Conservation (phyloP, 30 jellyfish, hydroid and myxozoan genomes). For the Cassiopea andromeda region DNA sequence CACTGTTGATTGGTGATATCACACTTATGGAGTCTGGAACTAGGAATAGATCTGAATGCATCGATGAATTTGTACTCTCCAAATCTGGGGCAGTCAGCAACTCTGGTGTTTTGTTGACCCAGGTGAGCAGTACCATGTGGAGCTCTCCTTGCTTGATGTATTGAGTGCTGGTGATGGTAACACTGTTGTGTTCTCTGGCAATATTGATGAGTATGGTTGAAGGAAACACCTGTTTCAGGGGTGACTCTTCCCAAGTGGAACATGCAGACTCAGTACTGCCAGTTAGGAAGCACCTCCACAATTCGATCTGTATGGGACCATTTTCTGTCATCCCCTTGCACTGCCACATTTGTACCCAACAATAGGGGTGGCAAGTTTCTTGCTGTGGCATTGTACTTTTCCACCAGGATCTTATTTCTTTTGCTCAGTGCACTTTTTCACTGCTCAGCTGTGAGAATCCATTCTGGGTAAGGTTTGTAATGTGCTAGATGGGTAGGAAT, state of each 20-base stretch:
- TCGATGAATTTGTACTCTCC: background rate
- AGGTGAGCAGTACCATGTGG: too few relatives aligned
- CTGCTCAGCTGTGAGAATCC: background rate
- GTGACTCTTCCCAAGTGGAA: background rate
- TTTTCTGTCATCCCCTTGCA: background rate
- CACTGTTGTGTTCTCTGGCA: background rate
- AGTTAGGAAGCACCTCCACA: background rate
- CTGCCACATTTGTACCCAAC: background rate
- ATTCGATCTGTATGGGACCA: background rate
- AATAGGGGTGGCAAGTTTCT: background rate
- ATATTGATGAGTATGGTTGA: background rate
- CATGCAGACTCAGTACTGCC: background rate
- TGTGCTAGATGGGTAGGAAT: background rate
- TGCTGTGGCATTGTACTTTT: background rate
- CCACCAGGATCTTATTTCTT: background rate
- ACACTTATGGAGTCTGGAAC: background rate
- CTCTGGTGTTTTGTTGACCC: background rate
- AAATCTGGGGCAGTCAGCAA: background rate
- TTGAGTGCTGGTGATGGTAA: background rate
- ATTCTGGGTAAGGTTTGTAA: background rate
- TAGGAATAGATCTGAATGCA: background rate
- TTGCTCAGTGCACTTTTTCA: background rate
- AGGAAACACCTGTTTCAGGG: background rate
- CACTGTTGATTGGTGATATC: background rate
- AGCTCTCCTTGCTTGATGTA: too few relatives aligned